Evolutionary conservation across 2,888 invertebrate species (phyloP).

Genomic region (Priocnemis perturbator): DNA sequence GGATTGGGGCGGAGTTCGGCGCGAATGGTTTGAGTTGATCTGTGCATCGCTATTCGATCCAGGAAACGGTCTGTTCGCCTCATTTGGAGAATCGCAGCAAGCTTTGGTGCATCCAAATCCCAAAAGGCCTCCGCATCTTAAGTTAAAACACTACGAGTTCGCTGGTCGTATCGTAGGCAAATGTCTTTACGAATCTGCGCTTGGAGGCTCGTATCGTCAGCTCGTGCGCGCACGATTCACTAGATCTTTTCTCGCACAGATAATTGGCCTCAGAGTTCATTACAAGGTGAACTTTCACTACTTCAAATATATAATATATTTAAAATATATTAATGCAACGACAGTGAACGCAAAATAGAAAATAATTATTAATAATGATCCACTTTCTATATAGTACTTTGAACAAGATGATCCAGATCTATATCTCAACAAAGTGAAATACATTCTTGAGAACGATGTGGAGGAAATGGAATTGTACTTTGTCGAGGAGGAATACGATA

Average conservation of each 20-base stretch:
- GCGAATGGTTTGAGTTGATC: conserved; percentile 96
- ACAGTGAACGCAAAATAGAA: too few species aligned
- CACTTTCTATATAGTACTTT: conserved; percentile 86
- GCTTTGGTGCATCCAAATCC: conserved; percentile 94
- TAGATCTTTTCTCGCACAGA: conserved; percentile 93
- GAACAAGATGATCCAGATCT: conserved; percentile 97
- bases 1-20: conserved; percentile 94
- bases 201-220: conserved; percentile 92
- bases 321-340: too few species aligned
- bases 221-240: conserved; percentile 93
- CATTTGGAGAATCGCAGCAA: conserved; percentile 90
- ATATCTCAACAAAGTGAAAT: conserved; percentile 94
- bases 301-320: too few species aligned
- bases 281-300: conserved; percentile 85
- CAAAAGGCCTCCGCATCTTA: conserved; percentile 84
- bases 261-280: conserved; percentile 94
- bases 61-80: conserved; percentile 87
- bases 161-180: conserved; percentile 96
- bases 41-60: conserved; percentile 92
- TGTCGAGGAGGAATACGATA: conserved; percentile 92
- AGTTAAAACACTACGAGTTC: conserved; percentile 93
- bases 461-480: conserved; percentile 91
- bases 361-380: too few species aligned
- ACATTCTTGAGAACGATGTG: conserved; percentile 93
- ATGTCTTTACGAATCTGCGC: conserved; percentile 94